A percentile compares a stretch with the other conserved stretches of the same genome.
These are phyloP conservation scores for Galeopterus variegatus DNA, from an alignment of 2,113 vertebrate genomes.

Conservation along the genomic window DNA sequence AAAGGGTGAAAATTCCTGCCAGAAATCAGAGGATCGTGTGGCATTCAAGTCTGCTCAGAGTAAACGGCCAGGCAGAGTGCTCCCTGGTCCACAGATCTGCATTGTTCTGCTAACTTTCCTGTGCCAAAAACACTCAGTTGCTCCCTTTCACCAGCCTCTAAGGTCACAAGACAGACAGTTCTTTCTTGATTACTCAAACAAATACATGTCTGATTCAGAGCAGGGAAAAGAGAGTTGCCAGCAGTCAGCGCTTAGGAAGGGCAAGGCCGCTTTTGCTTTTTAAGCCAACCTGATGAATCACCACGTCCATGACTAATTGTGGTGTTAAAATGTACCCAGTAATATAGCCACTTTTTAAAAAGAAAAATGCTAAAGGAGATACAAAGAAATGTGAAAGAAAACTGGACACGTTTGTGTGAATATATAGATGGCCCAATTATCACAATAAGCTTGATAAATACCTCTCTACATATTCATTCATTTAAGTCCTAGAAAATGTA, in stretches of 20 bases:
- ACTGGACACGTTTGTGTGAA: background rate
- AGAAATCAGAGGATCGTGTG: slow-evolving; percentile 73
- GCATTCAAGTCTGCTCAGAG: slow-evolving; percentile 74
- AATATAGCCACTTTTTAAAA: slow-evolving; percentile 76
- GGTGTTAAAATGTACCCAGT: slow-evolving; percentile 81
- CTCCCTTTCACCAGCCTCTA: slow-evolving; percentile 89
- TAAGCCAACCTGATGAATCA: slow-evolving; percentile 90
- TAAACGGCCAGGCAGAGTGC: slow-evolving; percentile 80
- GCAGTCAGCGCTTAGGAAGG: slow-evolving; percentile 85
- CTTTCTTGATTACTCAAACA: slow-evolving; percentile 92
- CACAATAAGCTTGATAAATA: background rate
- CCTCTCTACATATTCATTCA: background rate
- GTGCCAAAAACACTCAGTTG: slow-evolving; percentile 90
- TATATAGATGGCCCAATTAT: background rate
- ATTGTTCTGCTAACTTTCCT: slow-evolving; percentile 87
- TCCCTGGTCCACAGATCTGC: slow-evolving; percentile 86
- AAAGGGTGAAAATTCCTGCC: slow-evolving; percentile 63
- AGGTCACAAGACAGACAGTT: slow-evolving; percentile 92
- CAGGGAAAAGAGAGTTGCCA: slow-evolving; percentile 86
- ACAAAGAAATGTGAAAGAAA: slow-evolving; percentile 72
- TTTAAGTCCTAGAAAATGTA: slow-evolving; percentile 38
- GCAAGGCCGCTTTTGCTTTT: slow-evolving; percentile 88
- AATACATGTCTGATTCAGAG: slow-evolving; percentile 89
- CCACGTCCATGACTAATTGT: slow-evolving; percentile 86
- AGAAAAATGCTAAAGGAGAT: slow-evolving; percentile 68